Evolutionary conservation across 2,797 vertebrate genomes (phyloP).

Genomic region (Argentina silus): DNA sequence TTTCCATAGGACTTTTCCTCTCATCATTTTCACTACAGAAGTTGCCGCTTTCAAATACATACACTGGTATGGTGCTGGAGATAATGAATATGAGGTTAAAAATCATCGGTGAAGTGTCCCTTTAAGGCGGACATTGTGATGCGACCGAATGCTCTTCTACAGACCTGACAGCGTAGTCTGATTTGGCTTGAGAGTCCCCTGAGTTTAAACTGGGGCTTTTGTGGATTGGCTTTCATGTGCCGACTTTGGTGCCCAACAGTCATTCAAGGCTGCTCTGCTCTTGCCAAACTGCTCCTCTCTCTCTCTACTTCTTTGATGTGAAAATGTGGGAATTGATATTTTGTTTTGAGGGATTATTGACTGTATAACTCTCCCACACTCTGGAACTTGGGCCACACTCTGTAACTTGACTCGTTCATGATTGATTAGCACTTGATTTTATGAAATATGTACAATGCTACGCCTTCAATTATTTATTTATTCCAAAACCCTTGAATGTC

Average conservation of each 20-base stretch:
- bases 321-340: slow-evolving; percentile 42
- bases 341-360: slow-evolving; percentile 39
- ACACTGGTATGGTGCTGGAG: neutral
- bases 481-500: slow-evolving; percentile 29
- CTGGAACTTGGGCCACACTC: slow-evolving; percentile 19
- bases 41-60: too few relatives aligned
- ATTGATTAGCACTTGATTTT: slow-evolving; percentile 52
- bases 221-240: slow-evolving; percentile 25
- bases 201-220: slow-evolving; percentile 13
- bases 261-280: slow-evolving; percentile 27
- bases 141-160: neutral
- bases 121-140: too few relatives aligned
- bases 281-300: neutral
- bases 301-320: slow-evolving; percentile 39
- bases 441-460: slow-evolving; percentile 49
- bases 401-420: slow-evolving; percentile 35
- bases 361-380: slow-evolving; percentile 20
- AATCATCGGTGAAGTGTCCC: too few relatives aligned
- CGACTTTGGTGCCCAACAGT: slow-evolving; percentile 1
- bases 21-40: too few relatives aligned
- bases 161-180: slow-evolving; percentile 13
- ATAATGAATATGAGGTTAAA: too few relatives aligned
- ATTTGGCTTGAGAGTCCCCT: slow-evolving; percentile 16
- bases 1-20: too few relatives aligned
- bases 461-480: slow-evolving; percentile 63